Evolutionary conservation across 2,113 vertebrate genomes (phyloP), one percentile per base, ranked within the genome.

Genomic region (Xyrauchen texanus): DNA sequence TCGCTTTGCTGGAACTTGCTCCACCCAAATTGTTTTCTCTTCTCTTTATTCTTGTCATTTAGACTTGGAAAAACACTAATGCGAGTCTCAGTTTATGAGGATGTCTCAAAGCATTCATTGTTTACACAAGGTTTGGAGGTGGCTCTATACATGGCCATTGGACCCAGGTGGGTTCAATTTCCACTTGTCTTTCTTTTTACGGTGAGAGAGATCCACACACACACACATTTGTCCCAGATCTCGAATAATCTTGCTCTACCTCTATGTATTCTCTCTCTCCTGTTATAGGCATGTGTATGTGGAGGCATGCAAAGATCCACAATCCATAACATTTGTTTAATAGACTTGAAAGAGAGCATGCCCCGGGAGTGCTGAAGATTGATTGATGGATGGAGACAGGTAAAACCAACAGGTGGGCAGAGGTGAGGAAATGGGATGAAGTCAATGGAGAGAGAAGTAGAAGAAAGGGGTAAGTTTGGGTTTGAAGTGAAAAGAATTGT

Each of bases 281-380:
- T 12, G 6, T 15, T 57, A 11, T 62, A 42, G 8, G 15, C 42
- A n/a, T 60, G 66, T 63, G 16, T 44, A 49, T 71, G 67, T 76
- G 69, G 34, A 49, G 55, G 86, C 83, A 86, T 83, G 81, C 83
- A 84, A 78, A 85, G 79, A 85, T 87, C 87, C 83, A 60, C 86
- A 87, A 91, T 89, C 89, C 88, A 87, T 91, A 89, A 91, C 90
- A 91, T 89, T 84, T 84, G 85, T 85, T 88, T 86, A 87, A 88
- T 87, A 89, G 81, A 86, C 81, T 86, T 83, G 81, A 79, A 85
- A 86, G 86, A 81, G 70, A 71, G 78, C 68, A 34, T 13, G 16
- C 58, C 45, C 7, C n/a, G 72, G 53, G 60, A 10, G 21, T 65
- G 76, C 85, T 75, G 86, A 76, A 77, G 83, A 88, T 42, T 87